A percentile compares a stretch with the other conserved stretches of the same genome.
Evolutionary conservation across 2,113 vertebrate genomes (phyloP).

Genomic region (Anolis sagrei): DNA sequence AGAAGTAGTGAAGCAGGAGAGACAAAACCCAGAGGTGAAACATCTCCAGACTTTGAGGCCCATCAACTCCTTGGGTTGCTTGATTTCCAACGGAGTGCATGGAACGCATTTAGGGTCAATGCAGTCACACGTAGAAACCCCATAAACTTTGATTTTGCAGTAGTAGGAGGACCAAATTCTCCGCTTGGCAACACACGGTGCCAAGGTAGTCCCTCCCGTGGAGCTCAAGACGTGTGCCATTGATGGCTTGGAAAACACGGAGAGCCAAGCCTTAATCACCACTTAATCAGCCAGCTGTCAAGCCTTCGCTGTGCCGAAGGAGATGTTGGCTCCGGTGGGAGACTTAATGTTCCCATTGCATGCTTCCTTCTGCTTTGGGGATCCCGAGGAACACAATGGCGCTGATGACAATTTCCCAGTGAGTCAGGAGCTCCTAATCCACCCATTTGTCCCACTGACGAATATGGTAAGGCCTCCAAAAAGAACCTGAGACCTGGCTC

Average conservation of each 20-base stretch:
- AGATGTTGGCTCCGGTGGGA: neutral
- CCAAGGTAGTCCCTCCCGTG: neutral
- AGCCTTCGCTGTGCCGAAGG: rapidly evolving
- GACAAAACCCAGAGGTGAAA: no score
- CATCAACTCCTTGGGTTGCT: no score
- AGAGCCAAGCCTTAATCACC: neutral
- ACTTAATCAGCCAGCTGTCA: no score
- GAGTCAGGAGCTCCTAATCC: neutral
- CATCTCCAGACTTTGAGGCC: no score
- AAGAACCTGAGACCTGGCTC: neutral
- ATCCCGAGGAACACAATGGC: neutral
- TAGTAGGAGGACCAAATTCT: no score
- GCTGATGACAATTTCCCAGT: neutral
- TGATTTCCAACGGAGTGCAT: no score
- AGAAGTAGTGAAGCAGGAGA: neutral
- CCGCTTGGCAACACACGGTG: no score
- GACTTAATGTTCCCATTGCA: neutral
- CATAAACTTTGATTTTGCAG: no score
- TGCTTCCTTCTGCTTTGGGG: neutral
- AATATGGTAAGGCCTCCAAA: neutral
- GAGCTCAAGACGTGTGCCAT: neutral
- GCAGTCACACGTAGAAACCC: no score
- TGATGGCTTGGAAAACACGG: neutral
- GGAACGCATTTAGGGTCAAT: no score
- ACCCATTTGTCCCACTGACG: neutral